phyloP scores from a whole-genome alignment of 2,797 vertebrate genomes.

The Lateolabrax maculatus region DNA sequence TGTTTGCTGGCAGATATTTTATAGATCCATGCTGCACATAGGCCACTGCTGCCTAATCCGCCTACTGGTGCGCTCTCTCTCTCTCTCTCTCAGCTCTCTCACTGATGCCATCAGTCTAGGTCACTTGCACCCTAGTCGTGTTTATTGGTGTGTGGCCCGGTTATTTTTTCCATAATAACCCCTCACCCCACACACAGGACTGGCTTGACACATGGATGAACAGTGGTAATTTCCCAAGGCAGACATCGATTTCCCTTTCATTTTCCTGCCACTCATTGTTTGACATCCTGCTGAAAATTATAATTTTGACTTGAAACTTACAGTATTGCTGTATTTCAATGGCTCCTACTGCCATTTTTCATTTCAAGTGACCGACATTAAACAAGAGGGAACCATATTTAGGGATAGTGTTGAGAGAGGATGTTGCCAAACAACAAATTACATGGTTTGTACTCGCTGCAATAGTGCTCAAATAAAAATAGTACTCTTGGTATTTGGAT shows the following conservation, averaged over 20 bases:
- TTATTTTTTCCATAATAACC: slow-evolving; percentile 56
- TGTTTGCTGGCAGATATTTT: slow-evolving; percentile 15
- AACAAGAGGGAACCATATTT: not conserved
- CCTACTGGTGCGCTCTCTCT: slow-evolving; percentile 14
- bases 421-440: slow-evolving; percentile 5
- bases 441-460: slow-evolving; percentile 25
- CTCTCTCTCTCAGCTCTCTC: slow-evolving; percentile 28
- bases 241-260: slow-evolving; percentile 74
- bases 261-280: slow-evolving; percentile 65
- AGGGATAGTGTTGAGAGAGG: not conserved
- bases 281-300: slow-evolving; percentile 64
- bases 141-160: slow-evolving; percentile 64
- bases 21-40: slow-evolving; percentile 24
- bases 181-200: slow-evolving; percentile 18
- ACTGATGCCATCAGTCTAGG: slow-evolving; percentile 61
- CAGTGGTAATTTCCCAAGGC: slow-evolving; percentile 75
- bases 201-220: slow-evolving; percentile 69
- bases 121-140: slow-evolving; percentile 64
- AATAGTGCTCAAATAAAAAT: not conserved
- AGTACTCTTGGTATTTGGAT: not conserved
- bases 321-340: slow-evolving; percentile 18
- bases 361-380: not conserved
- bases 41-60: slow-evolving; percentile 12
- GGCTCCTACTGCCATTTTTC: not conserved
- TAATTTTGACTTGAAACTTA: slow-evolving; percentile 42